Evolutionary conservation across 2,888 invertebrate genomes (phyloP), one percentile per base, ranked within the genome.

Genomic region (Morpho helenor): DNA sequence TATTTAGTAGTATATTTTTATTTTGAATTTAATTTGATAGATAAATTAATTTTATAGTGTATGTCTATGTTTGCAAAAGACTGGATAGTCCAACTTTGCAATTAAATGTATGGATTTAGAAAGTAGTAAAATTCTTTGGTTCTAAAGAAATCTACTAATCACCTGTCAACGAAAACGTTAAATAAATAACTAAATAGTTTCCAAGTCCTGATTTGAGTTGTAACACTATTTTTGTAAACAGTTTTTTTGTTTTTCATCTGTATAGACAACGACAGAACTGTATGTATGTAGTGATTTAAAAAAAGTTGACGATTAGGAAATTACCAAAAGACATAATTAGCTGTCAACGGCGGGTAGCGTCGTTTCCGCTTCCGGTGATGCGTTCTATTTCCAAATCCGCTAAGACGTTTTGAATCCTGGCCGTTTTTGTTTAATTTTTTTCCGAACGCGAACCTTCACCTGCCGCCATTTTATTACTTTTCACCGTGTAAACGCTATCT

Each of bases 381-480:
- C 70, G 82, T 85, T 88, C 87, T 90, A 89, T 89, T 90, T 87
- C 79, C 78, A 82, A 88, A 85, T 85, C 82, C 75, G 81, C 79
- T 67, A 76, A 77, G 77, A 75, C 71, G 70, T 68, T 70, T 63
- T 65, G 68, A 69, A 66, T 69, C 61, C 68, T 70, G 61, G 39
- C 8, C 48, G 46, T 53, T 53, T 52, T 52, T 16, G 42, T 52
- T 53, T 43, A 45, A 49, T 41, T 43, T 58, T 59, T 69, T 66
- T 66, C 66, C 67, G 57, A 64, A 56, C 59, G 65, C 64, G 62
- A 65, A 64, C 68, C 69, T 70, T 69, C 87, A 88, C 87, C 89
- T 88, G 89, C 84, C 83, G 66, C 68, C 65, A 70, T 74, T 83
- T 83, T 84, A 86, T 80, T 76, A 72, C 80, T 63, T 76, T 75